Base-by-base conservation (phyloP, 2,113 vertebrate genomes). In the Malurus elegans region DNA sequence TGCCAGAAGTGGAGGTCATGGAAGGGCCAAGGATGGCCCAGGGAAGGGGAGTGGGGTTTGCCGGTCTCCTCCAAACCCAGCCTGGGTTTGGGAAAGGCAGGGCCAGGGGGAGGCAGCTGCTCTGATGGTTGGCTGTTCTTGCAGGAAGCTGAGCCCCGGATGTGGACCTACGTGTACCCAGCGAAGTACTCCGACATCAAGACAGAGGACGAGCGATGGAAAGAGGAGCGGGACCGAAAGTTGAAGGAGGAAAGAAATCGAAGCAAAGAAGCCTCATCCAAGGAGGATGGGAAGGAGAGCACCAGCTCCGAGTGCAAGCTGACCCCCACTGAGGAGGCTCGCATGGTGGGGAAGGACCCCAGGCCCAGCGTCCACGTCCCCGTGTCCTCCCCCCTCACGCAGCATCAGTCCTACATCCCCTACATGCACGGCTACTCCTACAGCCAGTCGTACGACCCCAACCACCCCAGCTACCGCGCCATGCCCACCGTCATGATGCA, bases 401-500 rank as follows among this genome's bases (percentile, higher is more conserved):
- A 99, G 96, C 99, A 99, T 80, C 99, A 99, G 97, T 98, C 99
- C 80, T 99, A 99, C 98, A 98, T 99, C 98, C 99, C 99, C 87
- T 99, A 99, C 97, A 99, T 99, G 99, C 99, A 99, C 26, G 99
- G 99, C 95, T 99, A 99, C 97, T 99, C 99, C 79, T 99, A 99
- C 92, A 99, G 99, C 97, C 99, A 99, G 97, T 98, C 99, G 11
- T 99, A 99, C 16, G 99, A 99, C 97, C 98, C 99, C 96, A 99
- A 93, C 98, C 99, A 99, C 95, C 99, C 99, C 90, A 99, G 99
- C 96, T 99, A 99, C 97, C 98, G 99, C 64, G 98, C 98, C 88
- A 98, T 99, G 98, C 98, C 99, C 60, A 98, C 99, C 1, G 99
- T 99, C 97, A 99, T 99, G 99, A 99, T 99, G 99, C 99, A 99